A percentile compares a stretch with the other conserved stretches of the same genome.
phyloP scores from a whole-genome alignment of 2,113 vertebrate species.

The human region GRCh38 chr3:136520501-136521000 shows the following conservation, averaged over 20 bases:
- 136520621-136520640: not conserved
- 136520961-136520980: conserved; percentile 7
- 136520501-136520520: not conserved
- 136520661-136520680: conserved; percentile 1
- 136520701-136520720: conserved; percentile 17
- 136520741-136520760: not conserved
- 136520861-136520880: not conserved
- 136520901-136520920: not conserved
- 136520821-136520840: conserved; percentile 6
- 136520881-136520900: conserved; percentile 14
- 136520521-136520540: not conserved
- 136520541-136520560: not conserved
- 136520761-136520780: not conserved
- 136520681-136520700: not conserved
- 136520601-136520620: not conserved
- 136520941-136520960: not conserved
- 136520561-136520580: conserved; percentile 2
- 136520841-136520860: conserved; percentile 26
- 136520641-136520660: conserved; percentile 21
- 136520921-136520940: not conserved
- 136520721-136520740: not conserved
- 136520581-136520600: not conserved
- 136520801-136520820: conserved; percentile 15
- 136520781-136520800: not conserved
- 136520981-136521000: not conserved